A percentile compares a stretch with the other conserved stretches of the same genome.
phyloP scores from a whole-genome alignment of 64 coral and sea anemone species.

The Hydrozoanthus tunicans region DNA sequence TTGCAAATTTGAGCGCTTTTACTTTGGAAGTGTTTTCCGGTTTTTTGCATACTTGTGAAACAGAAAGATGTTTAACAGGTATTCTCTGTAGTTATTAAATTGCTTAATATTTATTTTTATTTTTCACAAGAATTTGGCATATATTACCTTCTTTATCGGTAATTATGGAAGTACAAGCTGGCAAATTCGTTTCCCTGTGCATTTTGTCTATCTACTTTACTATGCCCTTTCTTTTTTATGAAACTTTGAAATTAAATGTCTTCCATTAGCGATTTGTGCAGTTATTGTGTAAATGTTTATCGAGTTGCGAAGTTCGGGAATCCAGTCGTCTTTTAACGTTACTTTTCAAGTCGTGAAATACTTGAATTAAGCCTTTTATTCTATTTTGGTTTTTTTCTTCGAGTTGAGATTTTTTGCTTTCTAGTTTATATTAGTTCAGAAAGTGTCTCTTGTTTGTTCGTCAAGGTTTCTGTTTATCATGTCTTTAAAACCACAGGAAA shows the following conservation, averaged over 20 bases:
- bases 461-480: background rate
- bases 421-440: background rate
- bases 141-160: too few relatives aligned
- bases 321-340: too few relatives aligned
- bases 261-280: too few relatives aligned
- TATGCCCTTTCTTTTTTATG: too few relatives aligned
- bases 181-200: background rate
- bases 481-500: background rate
- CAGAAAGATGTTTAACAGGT: background rate
- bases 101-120: background rate
- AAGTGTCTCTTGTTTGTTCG: background rate
- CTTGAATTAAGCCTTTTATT: too few relatives aligned
- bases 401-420: background rate
- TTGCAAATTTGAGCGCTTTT: background rate
- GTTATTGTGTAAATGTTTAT: too few relatives aligned
- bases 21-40: background rate
- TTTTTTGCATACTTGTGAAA: background rate
- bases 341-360: too few relatives aligned
- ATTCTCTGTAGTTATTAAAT: background rate
- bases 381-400: too few relatives aligned
- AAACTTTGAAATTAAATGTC: too few relatives aligned
- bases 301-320: too few relatives aligned
- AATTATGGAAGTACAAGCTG: background rate
- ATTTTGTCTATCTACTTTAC: too few relatives aligned
- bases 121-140: background rate